Evolutionary conservation across 1,140 invertebrate species (phyloP).

Genomic region (Temnothorax nylanderi): DNA sequence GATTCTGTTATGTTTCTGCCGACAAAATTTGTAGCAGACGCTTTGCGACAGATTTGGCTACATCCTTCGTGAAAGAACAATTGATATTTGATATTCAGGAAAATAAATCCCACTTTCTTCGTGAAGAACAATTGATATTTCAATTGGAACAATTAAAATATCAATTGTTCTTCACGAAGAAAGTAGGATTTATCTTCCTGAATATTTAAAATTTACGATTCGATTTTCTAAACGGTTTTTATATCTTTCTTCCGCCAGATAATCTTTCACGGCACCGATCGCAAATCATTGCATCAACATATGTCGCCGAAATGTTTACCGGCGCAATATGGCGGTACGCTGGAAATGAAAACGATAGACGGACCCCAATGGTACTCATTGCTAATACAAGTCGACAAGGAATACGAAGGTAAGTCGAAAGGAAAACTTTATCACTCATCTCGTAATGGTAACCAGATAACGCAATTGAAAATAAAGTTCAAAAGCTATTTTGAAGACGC

Average conservation of each 20-base stretch:
- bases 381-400: constrained; percentile 89
- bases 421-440: neutral
- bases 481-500: neutral
- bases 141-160: neutral
- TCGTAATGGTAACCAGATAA: neutral
- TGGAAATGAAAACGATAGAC: constrained; percentile 86
- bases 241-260: constrained; percentile 85
- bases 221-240: neutral
- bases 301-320: constrained; percentile 93
- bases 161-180: neutral
- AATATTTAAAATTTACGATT: neutral
- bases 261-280: constrained; percentile 93
- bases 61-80: too few species aligned
- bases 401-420: constrained; percentile 88
- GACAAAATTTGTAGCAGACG: neutral
- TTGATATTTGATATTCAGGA: neutral
- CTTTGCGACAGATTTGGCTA: neutral
- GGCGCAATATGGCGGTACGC: constrained; percentile 91
- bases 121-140: neutral
- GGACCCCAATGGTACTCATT: constrained; percentile 91
- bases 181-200: neutral
- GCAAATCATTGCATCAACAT: constrained; percentile 92
- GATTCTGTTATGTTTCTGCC: neutral
- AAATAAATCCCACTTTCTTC: neutral
- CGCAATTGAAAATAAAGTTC: neutral